Percentiles rank a stretch among this genome's conserved stretches.
phyloP scores from a whole-genome alignment of 2,797 vertebrate genomes.

The Ataeniobius toweri region DNA sequence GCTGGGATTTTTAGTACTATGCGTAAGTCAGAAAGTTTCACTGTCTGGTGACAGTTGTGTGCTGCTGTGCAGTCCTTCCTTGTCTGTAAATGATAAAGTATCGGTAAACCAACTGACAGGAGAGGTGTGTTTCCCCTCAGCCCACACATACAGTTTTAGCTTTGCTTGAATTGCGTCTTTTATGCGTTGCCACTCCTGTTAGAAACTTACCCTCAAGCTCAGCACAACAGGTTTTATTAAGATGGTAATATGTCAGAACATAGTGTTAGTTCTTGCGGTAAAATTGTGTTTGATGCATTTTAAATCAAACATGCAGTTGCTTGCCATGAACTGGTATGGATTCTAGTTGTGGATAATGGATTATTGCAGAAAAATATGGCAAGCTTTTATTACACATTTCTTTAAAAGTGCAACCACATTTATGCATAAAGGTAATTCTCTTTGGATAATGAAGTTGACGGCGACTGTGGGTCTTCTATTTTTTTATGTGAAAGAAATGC shows the following conservation, averaged over 20 bases:
- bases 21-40: slow-evolving; percentile 10
- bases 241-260: not conserved
- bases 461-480: not conserved
- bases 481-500: not conserved
- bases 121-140: slow-evolving; percentile 36
- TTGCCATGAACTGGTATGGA: not conserved
- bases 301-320: not conserved
- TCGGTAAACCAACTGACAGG: slow-evolving; percentile 24
- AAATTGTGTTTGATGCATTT: not conserved
- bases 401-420: not conserved
- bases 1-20: not conserved
- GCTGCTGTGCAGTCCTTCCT: slow-evolving; percentile 15
- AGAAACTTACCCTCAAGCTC: not conserved
- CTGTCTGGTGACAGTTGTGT: slow-evolving; percentile 22
- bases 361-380: not conserved
- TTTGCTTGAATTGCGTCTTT: not conserved
- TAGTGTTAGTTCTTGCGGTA: not conserved
- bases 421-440: not conserved
- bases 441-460: not conserved
- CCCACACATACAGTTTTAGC: slow-evolving; percentile 37
- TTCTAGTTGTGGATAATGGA: not conserved
- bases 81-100: slow-evolving; percentile 37
- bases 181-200: not conserved
- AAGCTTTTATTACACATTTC: not conserved
- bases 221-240: not conserved